Conservation (phyloP, 1,140 invertebrate genomes). For the Andricus grossulariae region DNA sequence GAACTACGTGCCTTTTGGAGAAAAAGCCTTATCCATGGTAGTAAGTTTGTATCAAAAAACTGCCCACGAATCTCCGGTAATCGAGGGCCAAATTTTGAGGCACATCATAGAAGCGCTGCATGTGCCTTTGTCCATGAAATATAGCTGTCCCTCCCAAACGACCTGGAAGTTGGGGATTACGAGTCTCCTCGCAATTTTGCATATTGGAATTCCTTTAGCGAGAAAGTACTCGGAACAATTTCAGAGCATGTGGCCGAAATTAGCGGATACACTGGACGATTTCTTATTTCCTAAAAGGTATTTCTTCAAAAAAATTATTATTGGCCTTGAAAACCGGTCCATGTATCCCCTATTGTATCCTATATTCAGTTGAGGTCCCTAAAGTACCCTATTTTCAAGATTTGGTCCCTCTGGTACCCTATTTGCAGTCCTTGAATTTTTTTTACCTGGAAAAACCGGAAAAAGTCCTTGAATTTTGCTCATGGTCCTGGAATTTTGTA, state of each 20-base stretch:
- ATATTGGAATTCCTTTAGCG: conserved; percentile 90
- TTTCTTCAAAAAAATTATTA: background rate
- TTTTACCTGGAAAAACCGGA: no score
- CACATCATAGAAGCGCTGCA: conserved; percentile 86
- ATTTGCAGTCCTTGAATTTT: no score
- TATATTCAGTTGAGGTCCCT: no score
- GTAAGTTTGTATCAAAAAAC: conserved; percentile 90
- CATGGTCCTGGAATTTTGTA: no score
- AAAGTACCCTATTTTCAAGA: no score
- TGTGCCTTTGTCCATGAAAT: conserved; percentile 88
- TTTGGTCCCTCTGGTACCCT: no score
- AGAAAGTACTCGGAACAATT: conserved; percentile 85
- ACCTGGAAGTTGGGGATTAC: conserved; percentile 92
- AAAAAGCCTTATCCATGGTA: conserved; percentile 88
- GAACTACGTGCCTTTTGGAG: conserved; percentile 93
- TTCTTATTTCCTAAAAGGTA: conserved; percentile 92
- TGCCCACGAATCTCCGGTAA: conserved; percentile 83
- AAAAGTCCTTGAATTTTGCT: no score
- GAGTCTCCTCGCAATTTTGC: conserved; percentile 87
- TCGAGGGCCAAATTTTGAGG: conserved; percentile 85
- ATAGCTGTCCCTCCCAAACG: conserved; percentile 86
- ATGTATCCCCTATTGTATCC: no score
- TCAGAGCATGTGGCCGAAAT: conserved; percentile 87
- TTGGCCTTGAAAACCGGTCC: no score
- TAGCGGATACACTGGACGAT: conserved; percentile 91